Evolutionary conservation across 2,113 vertebrate species (phyloP).

Genomic region (Rafetus swinhoei): DNA sequence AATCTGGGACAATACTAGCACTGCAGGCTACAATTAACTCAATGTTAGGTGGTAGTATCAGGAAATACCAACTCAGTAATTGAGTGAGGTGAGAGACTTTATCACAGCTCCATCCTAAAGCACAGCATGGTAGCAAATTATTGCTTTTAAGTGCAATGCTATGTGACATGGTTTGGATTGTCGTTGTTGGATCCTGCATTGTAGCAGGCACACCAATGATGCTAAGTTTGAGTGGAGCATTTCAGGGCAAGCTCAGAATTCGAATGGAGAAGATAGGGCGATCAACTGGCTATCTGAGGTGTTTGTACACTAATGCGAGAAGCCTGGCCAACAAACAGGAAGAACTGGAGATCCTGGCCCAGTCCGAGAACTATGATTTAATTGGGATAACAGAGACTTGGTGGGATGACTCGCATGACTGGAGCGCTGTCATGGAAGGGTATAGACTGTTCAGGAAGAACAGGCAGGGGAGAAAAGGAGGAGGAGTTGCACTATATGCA

Average conservation of each 20-base stretch:
- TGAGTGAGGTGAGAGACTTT: not conserved
- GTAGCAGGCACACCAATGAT: not conserved
- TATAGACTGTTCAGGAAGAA: too few species aligned
- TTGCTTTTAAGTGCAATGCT: not conserved
- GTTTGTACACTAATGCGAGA: too few species aligned
- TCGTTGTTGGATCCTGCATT: not conserved
- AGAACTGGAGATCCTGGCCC: too few species aligned
- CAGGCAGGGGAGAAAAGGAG: too few species aligned
- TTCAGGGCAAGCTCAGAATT: not conserved
- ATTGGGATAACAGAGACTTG: too few species aligned
- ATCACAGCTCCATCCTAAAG: not conserved
- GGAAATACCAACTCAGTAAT: not conserved
- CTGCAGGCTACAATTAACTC: not conserved
- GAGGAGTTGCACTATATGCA: too few species aligned
- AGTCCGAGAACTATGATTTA: too few species aligned
- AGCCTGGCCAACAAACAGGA: too few species aligned
- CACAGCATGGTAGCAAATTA: not conserved
- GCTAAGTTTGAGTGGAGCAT: not conserved
- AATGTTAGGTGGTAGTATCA: not conserved
- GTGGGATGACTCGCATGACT: too few species aligned
- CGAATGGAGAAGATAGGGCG: too few species aligned
- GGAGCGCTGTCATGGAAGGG: too few species aligned
- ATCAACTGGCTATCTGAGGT: too few species aligned
- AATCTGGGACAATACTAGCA: not conserved
- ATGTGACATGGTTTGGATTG: not conserved